Conservation (phyloP, 2,797 vertebrate species). For the Myripristis jacobus region DNA sequence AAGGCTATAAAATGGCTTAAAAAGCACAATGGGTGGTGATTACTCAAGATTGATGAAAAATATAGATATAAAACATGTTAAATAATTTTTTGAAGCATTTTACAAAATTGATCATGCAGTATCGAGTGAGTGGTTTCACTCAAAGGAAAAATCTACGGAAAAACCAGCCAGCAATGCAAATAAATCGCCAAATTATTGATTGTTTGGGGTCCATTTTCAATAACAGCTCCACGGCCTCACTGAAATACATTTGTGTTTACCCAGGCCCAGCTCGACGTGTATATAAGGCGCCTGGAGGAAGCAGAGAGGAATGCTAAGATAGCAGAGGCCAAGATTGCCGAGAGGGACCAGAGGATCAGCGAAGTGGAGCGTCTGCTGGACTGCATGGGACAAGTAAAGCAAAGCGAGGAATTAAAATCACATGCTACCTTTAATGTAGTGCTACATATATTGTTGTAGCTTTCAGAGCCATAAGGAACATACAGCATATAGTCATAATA, state of each 20-base stretch:
- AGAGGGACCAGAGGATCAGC: conserved; percentile 90
- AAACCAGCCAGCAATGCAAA: background rate
- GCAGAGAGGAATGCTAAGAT: conserved; percentile 88
- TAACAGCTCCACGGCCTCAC: background rate
- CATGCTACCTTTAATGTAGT: background rate
- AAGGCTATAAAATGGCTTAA: background rate
- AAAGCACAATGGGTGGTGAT: background rate
- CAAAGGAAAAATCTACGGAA: background rate
- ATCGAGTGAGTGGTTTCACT: background rate
- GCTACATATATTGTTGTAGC: no score
- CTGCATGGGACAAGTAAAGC: conserved; percentile 91
- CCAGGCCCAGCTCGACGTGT: conserved; percentile 91
- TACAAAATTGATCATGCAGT: background rate
- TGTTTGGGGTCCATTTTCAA: background rate
- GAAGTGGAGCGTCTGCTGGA: conserved; percentile 92
- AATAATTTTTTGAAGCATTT: conserved; percentile 4
- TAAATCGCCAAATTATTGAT: background rate
- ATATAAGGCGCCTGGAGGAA: conserved; percentile 91
- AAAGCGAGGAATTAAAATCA: background rate
- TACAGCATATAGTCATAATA: no score
- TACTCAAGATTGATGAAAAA: no score
- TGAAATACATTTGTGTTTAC: conserved; percentile 13
- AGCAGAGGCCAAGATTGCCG: conserved; percentile 89
- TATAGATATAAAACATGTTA: background rate
- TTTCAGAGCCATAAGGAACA: no score